Base-by-base conservation (phyloP, 1,140 invertebrate genomes). In the Macrocentrus cingulum region DNA sequence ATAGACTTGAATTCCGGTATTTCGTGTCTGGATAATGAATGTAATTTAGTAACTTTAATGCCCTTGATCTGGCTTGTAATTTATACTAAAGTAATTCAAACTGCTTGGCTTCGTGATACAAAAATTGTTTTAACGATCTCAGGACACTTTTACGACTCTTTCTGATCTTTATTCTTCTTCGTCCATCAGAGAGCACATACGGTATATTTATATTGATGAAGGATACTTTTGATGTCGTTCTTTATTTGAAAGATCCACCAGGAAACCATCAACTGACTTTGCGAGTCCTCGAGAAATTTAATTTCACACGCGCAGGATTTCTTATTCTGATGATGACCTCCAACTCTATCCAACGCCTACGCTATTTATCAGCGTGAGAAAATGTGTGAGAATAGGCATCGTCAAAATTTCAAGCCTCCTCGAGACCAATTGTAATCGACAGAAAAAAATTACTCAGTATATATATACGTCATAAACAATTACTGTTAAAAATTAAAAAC, bases 281-380 rank as follows among this genome's bases (percentile, higher is more conserved):
- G 22, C 19, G 19, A 41, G 18, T 56, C 32, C 15, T 56, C 36
- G 36, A 22, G 46, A 34, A 57, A 50, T 25, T 50, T 50, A 57
- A 50, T 57, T 36, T 57, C 15, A 39, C 19, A 39, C 44, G 45
- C 60, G 54, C 56, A 59, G 56, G 57, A 52, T 58, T 53, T 57
- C 56, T 55, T 56, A 19, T 66, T 67, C 65, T 50, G 65, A 49
- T 60, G 67, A 63, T 59, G 57, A 57, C 58, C 20, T 39, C 25
- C 36, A 58, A n/a, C n/a, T n/a, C 51, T 62, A 62, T 56, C 60
- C 58, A 49, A 45, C 37, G 50, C 52, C 20, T 16, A 36, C 9
- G 25, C 9, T 9, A 29, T 29, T 9, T 4, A 29, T 4, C 4
- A 29, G 25, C 25, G 9, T 5, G 9, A 29, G 9, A 29, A 29